Percentiles rank a stretch among this genome's conserved stretches.
Evolutionary conservation across 2,888 invertebrate species (phyloP).

Genomic region (Acronicta alni): DNA sequence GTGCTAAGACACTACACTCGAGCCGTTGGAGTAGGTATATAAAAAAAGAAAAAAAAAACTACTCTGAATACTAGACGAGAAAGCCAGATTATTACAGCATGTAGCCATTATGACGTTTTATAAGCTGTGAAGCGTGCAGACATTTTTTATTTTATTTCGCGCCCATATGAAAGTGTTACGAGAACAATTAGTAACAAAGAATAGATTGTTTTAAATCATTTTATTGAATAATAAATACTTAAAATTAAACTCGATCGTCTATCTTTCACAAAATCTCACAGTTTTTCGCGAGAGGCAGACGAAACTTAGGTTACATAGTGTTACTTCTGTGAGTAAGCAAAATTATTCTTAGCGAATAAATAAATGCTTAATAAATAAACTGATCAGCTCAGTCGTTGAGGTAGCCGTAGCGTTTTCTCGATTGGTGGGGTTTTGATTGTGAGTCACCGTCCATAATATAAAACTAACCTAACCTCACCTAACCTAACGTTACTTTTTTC

Average conservation of each 20-base stretch:
- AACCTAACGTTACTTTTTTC: background rate
- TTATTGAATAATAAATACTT: conserved; percentile 53
- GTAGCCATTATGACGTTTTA: conserved; percentile 1
- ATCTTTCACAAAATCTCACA: conserved; percentile 71
- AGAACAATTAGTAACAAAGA: conserved; percentile 11
- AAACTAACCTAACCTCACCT: background rate
- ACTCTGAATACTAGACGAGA: conserved; percentile 28
- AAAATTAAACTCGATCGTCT: conserved; percentile 69
- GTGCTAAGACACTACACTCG: too few relatives aligned
- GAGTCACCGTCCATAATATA: conserved; percentile 16
- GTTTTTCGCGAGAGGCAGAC: conserved; percentile 78
- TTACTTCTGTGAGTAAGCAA: conserved; percentile 27
- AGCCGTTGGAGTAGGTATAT: conserved; percentile 7
- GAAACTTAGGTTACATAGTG: conserved; percentile 56
- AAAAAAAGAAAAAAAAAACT: conserved; percentile 1
- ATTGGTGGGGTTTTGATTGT: conserved; percentile 48
- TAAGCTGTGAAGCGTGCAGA: conserved; percentile 1
- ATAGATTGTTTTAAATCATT: conserved; percentile 17
- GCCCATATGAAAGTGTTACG: conserved; percentile 7
- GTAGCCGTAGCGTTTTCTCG: conserved; percentile 47
- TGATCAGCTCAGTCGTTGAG: conserved; percentile 48
- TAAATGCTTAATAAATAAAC: conserved; percentile 51
- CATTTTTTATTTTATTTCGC: conserved; percentile 29
- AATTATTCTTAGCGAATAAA: conserved; percentile 40
- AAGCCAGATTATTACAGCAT: conserved; percentile 24